A percentile compares a stretch with the other conserved stretches of the same genome.
These are phyloP conservation scores for Nemoura dubitans DNA, from an alignment of 2,888 invertebrate genomes.

Conservation along the genomic window DNA sequence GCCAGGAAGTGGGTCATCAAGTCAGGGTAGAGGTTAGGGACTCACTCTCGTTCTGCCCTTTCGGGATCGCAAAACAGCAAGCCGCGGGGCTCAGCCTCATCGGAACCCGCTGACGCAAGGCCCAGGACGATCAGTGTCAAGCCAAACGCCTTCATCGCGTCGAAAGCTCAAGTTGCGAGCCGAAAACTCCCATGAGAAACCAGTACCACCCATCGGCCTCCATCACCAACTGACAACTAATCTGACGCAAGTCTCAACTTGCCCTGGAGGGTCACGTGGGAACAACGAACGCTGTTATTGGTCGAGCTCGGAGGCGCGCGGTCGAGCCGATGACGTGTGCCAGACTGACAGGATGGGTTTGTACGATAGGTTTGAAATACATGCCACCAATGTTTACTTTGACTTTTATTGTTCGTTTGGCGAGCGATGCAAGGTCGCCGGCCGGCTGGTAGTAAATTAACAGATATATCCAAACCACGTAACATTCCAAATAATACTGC, in stretches of 20 bases:
- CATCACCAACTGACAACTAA: constrained; percentile 20
- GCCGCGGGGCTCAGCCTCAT: constrained; percentile 28
- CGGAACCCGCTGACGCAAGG: background rate
- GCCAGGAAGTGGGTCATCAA: background rate
- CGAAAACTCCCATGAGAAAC: background rate
- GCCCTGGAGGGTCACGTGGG: constrained; percentile 15
- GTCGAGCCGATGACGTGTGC: background rate
- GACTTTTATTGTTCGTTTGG: background rate
- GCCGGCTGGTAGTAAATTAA: background rate
- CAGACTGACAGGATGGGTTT: background rate
- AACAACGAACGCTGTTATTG: constrained; percentile 20
- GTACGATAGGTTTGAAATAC: background rate
- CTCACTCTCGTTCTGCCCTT: constrained; percentile 37
- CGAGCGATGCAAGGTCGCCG: background rate
- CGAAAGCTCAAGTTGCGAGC: background rate
- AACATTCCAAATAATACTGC: background rate
- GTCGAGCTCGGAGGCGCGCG: constrained; percentile 22
- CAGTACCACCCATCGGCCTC: background rate
- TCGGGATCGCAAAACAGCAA: constrained; percentile 42
- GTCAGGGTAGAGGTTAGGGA: background rate
- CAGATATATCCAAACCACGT: background rate
- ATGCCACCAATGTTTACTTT: background rate
- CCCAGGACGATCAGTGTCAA: background rate
- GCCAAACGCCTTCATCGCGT: background rate
- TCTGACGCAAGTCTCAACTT: background rate